Conservation (phyloP, 2,888 invertebrate species). For the Diadegma fenestrale region DNA sequence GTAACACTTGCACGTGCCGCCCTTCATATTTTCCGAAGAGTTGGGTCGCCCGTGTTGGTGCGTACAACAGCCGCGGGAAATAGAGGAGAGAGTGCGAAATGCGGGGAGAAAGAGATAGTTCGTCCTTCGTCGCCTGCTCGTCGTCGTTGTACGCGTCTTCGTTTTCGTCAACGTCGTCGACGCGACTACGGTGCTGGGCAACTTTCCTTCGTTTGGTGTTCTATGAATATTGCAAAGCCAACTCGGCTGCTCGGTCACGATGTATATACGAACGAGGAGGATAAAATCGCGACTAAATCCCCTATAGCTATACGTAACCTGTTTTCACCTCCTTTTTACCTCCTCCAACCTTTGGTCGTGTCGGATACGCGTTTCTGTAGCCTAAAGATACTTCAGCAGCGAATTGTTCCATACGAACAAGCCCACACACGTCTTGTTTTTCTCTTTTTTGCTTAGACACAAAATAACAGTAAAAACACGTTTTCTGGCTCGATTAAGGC, state of each 20-base stretch:
- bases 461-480: constrained; percentile 1
- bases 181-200: constrained; percentile 42
- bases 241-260: constrained; percentile 44
- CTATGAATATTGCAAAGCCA: constrained; percentile 62
- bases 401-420: constrained; percentile 32
- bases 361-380: constrained; percentile 24
- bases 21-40: constrained; percentile 63
- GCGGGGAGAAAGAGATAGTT: constrained; percentile 25
- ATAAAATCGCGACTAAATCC: constrained; percentile 56
- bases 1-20: constrained; percentile 60
- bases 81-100: background rate
- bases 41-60: constrained; percentile 45
- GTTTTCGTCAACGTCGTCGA: background rate
- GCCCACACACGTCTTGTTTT: background rate
- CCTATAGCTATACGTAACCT: constrained; percentile 26
- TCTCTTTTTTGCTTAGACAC: background rate
- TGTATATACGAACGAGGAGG: constrained; percentile 43
- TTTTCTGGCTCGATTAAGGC: background rate
- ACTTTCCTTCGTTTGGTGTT: constrained; percentile 58
- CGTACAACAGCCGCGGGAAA: constrained; percentile 42
- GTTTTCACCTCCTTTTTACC: background rate
- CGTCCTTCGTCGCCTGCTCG: constrained; percentile 56
- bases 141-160: constrained; percentile 24
- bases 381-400: constrained; percentile 29
- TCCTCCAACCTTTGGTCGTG: background rate